A percentile compares a stretch with the other conserved stretches of the same genome.
Evolutionary conservation across 2,888 invertebrate genomes (phyloP).

Genomic region (Leptopilina myrica): DNA sequence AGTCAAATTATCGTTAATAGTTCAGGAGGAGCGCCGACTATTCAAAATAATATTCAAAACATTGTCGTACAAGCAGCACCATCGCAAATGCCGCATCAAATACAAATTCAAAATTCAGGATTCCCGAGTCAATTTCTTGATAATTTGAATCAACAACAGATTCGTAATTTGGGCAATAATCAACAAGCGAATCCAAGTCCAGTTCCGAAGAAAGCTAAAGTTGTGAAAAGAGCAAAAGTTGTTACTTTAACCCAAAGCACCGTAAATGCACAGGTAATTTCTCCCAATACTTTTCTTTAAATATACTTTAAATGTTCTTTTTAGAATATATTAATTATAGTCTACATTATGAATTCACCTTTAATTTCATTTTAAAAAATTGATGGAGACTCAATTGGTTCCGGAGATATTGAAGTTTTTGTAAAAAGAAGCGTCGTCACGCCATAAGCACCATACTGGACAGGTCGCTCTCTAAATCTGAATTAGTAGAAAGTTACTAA

Average conservation of each 20-base stretch:
- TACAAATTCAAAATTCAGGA: conserved; percentile 74
- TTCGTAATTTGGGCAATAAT: conserved; percentile 68
- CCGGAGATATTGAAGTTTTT: no score
- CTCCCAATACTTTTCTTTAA: neutral
- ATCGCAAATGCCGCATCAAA: conserved; percentile 74
- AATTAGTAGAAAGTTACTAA: no score
- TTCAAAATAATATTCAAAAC: conserved; percentile 75
- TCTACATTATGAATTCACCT: no score
- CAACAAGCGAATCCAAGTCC: conserved; percentile 52
- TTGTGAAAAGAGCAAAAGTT: conserved; percentile 67
- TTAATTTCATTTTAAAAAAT: no score
- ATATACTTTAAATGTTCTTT: no score
- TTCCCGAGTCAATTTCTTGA: conserved; percentile 75
- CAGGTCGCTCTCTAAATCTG: no score
- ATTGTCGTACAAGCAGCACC: conserved; percentile 75
- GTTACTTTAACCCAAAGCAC: conserved; percentile 64
- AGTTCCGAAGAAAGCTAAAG: conserved; percentile 69
- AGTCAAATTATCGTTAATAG: conserved; percentile 76
- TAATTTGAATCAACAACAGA: conserved; percentile 75
- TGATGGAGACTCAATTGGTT: no score
- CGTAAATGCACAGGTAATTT: conserved; percentile 59
- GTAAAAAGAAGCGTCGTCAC: no score
- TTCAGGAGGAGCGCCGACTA: conserved; percentile 75
- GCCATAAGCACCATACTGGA: no score
- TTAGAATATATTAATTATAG: no score